Evolutionary conservation across 2,113 vertebrate genomes (phyloP).

Genomic region (Hippocampus abdominalis): DNA sequence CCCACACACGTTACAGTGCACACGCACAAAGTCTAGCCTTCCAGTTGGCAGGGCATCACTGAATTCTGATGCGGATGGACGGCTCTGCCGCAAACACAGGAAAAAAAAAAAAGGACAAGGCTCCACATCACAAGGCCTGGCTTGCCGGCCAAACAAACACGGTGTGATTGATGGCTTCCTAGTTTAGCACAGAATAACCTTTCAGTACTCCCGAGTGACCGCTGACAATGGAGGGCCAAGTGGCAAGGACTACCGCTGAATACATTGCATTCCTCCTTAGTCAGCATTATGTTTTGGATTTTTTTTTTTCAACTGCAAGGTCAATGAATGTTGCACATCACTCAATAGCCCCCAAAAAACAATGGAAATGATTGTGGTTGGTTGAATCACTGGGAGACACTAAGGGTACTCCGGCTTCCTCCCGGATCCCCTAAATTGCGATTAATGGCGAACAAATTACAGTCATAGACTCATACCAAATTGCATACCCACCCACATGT

Average conservation of each 20-base stretch:
- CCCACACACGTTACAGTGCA: conserved; percentile 11
- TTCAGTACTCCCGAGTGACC: conserved; percentile 25
- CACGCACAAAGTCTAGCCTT: conserved; percentile 20
- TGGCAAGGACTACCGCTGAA: conserved; percentile 4
- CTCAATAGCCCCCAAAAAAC: neutral
- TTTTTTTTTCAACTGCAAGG: neutral
- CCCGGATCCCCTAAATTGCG: no score
- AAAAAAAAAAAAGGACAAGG: conserved; percentile 25
- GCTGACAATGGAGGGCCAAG: conserved; percentile 22
- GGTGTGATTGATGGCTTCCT: conserved; percentile 51
- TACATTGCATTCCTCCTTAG: neutral
- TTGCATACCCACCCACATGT: neutral
- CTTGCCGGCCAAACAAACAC: conserved; percentile 49
- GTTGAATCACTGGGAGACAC: no score
- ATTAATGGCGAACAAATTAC: no score
- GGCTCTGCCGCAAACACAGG: conserved; percentile 12
- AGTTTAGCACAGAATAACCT: conserved; percentile 35
- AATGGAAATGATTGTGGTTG: neutral
- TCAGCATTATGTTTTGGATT: neutral
- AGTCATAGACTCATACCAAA: no score
- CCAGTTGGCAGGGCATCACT: conserved; percentile 36
- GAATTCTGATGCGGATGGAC: conserved; percentile 47
- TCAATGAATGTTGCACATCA: conserved; percentile 3
- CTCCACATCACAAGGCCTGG: conserved; percentile 40
- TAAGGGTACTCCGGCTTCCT: no score